phyloP scores from a whole-genome alignment of 1,140 invertebrate genomes.

The Drosophila malerkotliana region DNA sequence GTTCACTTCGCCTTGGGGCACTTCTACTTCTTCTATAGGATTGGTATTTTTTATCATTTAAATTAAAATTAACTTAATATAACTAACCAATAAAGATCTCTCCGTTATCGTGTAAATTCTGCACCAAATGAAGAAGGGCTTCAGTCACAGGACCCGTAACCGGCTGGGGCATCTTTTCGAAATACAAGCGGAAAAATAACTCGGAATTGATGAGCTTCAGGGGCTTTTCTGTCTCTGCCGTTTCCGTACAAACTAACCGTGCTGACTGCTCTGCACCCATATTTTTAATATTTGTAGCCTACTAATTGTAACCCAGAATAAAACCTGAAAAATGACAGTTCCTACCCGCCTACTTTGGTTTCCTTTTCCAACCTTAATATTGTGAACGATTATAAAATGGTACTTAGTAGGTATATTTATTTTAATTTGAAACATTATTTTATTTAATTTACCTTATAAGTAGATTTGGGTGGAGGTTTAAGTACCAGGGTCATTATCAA shows the following conservation, averaged over 20 bases:
- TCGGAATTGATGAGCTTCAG: conserved; percentile 36
- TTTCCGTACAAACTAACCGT: conserved; percentile 57
- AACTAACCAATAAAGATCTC: neutral
- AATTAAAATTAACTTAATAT: too few species aligned
- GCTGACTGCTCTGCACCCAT: conserved; percentile 72
- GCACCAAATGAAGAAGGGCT: conserved; percentile 51
- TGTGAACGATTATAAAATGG: too few species aligned
- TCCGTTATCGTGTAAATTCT: neutral
- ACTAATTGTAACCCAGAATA: too few species aligned
- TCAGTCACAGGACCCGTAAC: conserved; percentile 56
- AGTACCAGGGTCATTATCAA: too few species aligned
- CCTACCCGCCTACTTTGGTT: too few species aligned
- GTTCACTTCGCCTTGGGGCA: neutral
- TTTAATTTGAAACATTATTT: too few species aligned
- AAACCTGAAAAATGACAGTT: too few species aligned
- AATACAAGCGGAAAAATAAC: conserved; percentile 48
- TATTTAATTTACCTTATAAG: too few species aligned
- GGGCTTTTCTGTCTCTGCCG: conserved; percentile 31
- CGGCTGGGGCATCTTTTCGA: conserved; percentile 48
- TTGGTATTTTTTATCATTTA: neutral
- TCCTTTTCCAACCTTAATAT: too few species aligned
- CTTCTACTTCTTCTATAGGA: too few species aligned
- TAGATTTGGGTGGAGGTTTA: too few species aligned
- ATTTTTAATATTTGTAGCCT: neutral
- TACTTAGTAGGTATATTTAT: too few species aligned